These are phyloP conservation scores for Sphaerophoria rueppellii DNA, from an alignment of 2,888 invertebrate genomes.

Conservation along the genomic window DNA sequence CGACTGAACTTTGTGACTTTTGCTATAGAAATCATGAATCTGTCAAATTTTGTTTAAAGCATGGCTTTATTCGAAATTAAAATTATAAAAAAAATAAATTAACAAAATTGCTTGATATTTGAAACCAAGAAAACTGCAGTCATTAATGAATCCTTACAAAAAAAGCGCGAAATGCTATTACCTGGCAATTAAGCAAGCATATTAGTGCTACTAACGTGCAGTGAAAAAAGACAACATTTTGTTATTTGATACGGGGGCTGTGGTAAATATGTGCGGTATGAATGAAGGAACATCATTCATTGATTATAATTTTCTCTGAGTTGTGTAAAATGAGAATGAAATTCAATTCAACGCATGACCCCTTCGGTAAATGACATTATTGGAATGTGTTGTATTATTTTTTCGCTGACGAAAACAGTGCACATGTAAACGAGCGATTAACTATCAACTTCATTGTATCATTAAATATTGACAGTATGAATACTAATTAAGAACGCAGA, in stretches of 20 bases:
- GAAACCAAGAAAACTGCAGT: not conserved
- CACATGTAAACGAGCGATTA: not conserved
- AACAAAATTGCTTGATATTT: not conserved
- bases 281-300: slow-evolving; percentile 48
- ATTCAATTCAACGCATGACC: slow-evolving; percentile 10
- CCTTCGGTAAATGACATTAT: slow-evolving; percentile 6
- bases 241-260: slow-evolving; percentile 57
- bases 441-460: not conserved
- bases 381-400: not conserved
- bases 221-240: slow-evolving; percentile 4
- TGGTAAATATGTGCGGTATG: slow-evolving; percentile 37
- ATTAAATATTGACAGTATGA: too few species aligned
- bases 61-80: too few species aligned
- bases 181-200: not conserved
- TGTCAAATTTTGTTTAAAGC: too few species aligned
- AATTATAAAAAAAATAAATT: not conserved
- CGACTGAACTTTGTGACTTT: too few species aligned
- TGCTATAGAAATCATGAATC: too few species aligned
- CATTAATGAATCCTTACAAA: not conserved
- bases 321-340: not conserved
- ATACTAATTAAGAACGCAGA: too few species aligned
- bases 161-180: not conserved
- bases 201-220: slow-evolving; percentile 14
- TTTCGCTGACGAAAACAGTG: too few species aligned
- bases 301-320: not conserved